These are phyloP conservation scores for Podarcis lilfordi DNA, from an alignment of 2,797 vertebrate genomes.

Conservation along the genomic window DNA sequence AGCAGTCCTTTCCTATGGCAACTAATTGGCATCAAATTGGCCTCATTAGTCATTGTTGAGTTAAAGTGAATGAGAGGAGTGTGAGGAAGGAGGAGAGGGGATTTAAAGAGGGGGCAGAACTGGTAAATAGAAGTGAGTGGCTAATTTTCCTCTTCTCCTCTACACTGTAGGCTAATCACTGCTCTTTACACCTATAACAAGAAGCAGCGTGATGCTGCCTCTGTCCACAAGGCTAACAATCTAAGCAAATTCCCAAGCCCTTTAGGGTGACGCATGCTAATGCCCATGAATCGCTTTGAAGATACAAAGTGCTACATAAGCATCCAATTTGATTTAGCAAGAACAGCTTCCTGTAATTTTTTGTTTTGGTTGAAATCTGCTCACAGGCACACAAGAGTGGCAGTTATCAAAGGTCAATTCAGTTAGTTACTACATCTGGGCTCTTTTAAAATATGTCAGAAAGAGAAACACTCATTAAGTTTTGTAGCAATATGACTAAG, in stretches of 20 bases:
- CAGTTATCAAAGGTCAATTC: slow-evolving; percentile 25
- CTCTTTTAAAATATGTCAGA: slow-evolving; percentile 38
- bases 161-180: slow-evolving; percentile 67
- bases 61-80: slow-evolving; percentile 58
- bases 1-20: slow-evolving; percentile 66
- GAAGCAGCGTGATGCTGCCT: slow-evolving; percentile 63
- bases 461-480: slow-evolving; percentile 15
- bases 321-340: slow-evolving; percentile 46
- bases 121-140: slow-evolving; percentile 53
- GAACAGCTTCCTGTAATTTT: slow-evolving; percentile 26
- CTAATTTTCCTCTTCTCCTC: slow-evolving; percentile 56
- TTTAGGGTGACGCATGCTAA: slow-evolving; percentile 29
- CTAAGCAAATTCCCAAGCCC: slow-evolving; percentile 56
- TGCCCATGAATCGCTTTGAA: slow-evolving; percentile 47
- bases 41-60: slow-evolving; percentile 71
- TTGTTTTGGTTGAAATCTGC: slow-evolving; percentile 3
- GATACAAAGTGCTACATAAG: slow-evolving; percentile 36
- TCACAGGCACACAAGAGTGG: slow-evolving; percentile 5
- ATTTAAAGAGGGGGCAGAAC: slow-evolving; percentile 57
- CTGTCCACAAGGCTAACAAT: slow-evolving; percentile 42
- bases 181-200: slow-evolving; percentile 49
- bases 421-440: slow-evolving; percentile 38
- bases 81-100: slow-evolving; percentile 26
- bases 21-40: slow-evolving; percentile 71
- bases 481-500: background rate